Percentiles rank a stretch among this genome's conserved stretches.
phyloP scores from a whole-genome alignment of 2,888 invertebrate genomes.

The Eledona agricola region DNA sequence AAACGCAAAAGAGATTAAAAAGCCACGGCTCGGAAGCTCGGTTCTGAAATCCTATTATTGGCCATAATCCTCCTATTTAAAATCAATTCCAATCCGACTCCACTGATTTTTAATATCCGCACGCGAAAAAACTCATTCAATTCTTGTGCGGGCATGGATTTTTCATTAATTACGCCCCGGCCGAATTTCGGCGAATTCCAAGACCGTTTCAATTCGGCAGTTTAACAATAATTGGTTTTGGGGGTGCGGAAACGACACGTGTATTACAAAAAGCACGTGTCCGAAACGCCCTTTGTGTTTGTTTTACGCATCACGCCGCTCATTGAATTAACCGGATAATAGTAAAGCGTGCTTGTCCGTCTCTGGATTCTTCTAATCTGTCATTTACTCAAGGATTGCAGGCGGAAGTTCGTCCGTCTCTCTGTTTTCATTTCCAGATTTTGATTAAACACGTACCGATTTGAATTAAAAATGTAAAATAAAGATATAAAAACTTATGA shows the following conservation, averaged over 20 bases:
- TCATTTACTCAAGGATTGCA: conserved; percentile 43
- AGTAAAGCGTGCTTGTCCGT: conserved; percentile 54
- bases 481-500: too few species aligned
- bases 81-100: conserved; percentile 56
- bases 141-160: conserved; percentile 47
- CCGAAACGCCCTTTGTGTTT: conserved; percentile 51
- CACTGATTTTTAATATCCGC: conserved; percentile 56
- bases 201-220: conserved; percentile 6
- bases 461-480: too few species aligned
- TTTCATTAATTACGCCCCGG: conserved; percentile 38
- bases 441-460: too few species aligned
- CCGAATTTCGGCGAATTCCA: conserved; percentile 22
- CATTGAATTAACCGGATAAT: conserved; percentile 59
- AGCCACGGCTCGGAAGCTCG: conserved; percentile 53
- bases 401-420: too few species aligned
- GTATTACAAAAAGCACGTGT: conserved; percentile 36
- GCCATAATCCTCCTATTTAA: conserved; percentile 58
- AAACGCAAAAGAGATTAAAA: conserved; percentile 52
- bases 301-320: conserved; percentile 56
- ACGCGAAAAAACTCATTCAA: conserved; percentile 47
- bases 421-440: too few species aligned
- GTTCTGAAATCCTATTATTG: conserved; percentile 55
- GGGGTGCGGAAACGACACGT: conserved; percentile 33
- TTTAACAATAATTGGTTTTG: conserved; percentile 18
- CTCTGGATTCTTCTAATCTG: conserved; percentile 52